phyloP scores from a whole-genome alignment of 2,797 vertebrate species.

The Tragelaphus oryx region DNA sequence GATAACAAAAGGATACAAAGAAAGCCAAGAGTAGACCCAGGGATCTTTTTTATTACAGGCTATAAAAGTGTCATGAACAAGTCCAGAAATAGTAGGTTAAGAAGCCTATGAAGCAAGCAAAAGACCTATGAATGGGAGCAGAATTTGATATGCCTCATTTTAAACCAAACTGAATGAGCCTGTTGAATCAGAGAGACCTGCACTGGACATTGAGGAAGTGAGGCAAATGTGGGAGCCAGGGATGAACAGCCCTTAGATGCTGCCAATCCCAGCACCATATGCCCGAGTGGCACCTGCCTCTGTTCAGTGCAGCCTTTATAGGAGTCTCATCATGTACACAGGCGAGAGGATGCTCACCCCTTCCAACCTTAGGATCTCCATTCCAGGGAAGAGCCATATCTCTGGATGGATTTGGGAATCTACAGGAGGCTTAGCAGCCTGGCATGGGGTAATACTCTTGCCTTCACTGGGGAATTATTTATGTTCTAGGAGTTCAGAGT shows the following conservation, averaged over 20 bases:
- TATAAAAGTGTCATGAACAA: not conserved
- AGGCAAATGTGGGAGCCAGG: not conserved
- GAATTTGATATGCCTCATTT: not conserved
- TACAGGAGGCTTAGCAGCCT: not conserved
- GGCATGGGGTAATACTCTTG: not conserved
- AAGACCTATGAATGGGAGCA: not conserved
- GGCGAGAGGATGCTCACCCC: not conserved
- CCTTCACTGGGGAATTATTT: not conserved
- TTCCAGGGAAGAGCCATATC: not conserved
- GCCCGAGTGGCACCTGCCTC: rapidly evolving
- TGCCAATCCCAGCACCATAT: rapidly evolving
- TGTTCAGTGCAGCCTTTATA: not conserved
- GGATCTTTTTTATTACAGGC: not conserved
- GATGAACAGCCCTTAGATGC: not conserved
- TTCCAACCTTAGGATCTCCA: not conserved
- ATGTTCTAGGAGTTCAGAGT: not conserved
- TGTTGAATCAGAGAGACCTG: not conserved
- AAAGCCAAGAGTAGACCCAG: too few species aligned
- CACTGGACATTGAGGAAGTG: not conserved
- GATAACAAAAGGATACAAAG: too few species aligned
- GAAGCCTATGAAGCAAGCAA: not conserved
- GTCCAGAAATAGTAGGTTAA: not conserved
- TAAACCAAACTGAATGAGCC: not conserved
- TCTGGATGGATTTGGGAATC: not conserved
- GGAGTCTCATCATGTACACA: not conserved